A percentile compares a stretch with the other conserved stretches of the same genome.
Evolutionary conservation across 2,797 vertebrate species (phyloP).

Genomic region (Danio albolineatus): DNA sequence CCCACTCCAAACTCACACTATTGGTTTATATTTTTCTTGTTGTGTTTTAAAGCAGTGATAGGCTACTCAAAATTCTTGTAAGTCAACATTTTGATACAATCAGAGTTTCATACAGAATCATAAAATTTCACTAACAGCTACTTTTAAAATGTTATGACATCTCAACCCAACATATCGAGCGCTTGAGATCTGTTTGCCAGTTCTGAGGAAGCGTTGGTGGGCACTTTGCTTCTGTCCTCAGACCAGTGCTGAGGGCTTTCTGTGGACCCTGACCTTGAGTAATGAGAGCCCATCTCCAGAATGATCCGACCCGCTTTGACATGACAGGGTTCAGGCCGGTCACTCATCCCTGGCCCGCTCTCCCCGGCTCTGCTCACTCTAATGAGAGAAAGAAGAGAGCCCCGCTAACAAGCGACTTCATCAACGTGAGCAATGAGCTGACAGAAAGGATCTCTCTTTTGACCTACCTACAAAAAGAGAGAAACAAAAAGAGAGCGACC

Average conservation of each 20-base stretch:
- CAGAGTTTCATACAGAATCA: too few species aligned
- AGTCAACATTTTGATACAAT: too few species aligned
- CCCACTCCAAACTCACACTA: too few species aligned
- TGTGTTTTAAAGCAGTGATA: too few species aligned
- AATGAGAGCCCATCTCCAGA: constrained; percentile 62
- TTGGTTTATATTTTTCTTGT: too few species aligned
- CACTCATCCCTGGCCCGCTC: constrained; percentile 47
- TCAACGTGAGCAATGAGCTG: constrained; percentile 78
- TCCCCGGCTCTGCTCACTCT: constrained; percentile 56
- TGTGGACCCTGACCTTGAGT: constrained; percentile 60
- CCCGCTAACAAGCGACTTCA: constrained; percentile 78
- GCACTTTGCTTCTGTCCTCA: constrained; percentile 8
- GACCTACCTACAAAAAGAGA: constrained; percentile 70
- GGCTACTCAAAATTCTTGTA: too few species aligned
- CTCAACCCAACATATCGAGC: constrained; percentile 9
- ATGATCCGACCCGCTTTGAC: constrained; percentile 51
- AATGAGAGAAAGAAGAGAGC: constrained; percentile 65
- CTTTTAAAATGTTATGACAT: too few species aligned
- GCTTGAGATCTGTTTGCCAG: constrained; percentile 22
- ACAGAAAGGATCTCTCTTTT: constrained; percentile 74
- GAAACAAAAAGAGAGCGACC: constrained; percentile 33
- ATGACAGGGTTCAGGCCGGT: constrained; percentile 61
- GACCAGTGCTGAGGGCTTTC: constrained; percentile 36
- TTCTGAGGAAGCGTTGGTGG: background rate
- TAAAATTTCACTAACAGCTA: too few species aligned